Evolutionary conservation across 2,113 vertebrate species (phyloP).

Genomic region (Numida meleagris): DNA sequence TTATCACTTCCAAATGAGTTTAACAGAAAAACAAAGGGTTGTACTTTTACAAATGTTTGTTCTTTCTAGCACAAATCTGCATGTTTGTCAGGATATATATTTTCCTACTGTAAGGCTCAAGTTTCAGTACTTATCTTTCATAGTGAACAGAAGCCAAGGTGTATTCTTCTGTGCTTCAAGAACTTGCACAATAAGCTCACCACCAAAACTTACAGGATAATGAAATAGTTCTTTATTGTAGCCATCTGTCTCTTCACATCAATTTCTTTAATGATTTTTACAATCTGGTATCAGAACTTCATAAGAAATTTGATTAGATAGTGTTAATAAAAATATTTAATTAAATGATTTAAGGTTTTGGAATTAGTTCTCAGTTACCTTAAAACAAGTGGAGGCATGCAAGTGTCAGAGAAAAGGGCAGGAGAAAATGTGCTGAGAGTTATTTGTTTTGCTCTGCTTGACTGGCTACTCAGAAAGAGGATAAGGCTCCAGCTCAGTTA

Average conservation of each 20-base stretch:
- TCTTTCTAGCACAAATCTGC: not conserved
- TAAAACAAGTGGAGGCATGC: not conserved
- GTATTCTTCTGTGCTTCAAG: not conserved
- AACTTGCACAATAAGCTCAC: not conserved
- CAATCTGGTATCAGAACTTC: slow-evolving; percentile 7
- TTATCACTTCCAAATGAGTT: not conserved
- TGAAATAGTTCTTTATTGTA: slow-evolving; percentile 20
- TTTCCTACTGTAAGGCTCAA: not conserved
- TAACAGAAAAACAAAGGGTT: not conserved
- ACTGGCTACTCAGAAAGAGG: not conserved
- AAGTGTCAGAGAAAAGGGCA: not conserved
- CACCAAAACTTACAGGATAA: slow-evolving; percentile 39
- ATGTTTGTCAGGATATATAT: not conserved
- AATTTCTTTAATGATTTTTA: slow-evolving; percentile 12
- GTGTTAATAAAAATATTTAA: slow-evolving; percentile 22
- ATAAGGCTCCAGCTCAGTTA: not conserved
- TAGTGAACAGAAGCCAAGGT: not conserved
- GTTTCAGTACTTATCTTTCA: not conserved
- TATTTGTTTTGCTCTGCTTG: slow-evolving; percentile 51
- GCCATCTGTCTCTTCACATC: slow-evolving; percentile 22
- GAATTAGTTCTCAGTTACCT: not conserved
- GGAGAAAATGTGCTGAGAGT: not conserved
- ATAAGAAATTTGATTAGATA: slow-evolving; percentile 32
- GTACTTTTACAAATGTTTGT: not conserved
- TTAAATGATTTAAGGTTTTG: slow-evolving; percentile 39